Evolutionary conservation across 1,140 invertebrate species (phyloP).

Genomic region (Anadara kagoshimensis): DNA sequence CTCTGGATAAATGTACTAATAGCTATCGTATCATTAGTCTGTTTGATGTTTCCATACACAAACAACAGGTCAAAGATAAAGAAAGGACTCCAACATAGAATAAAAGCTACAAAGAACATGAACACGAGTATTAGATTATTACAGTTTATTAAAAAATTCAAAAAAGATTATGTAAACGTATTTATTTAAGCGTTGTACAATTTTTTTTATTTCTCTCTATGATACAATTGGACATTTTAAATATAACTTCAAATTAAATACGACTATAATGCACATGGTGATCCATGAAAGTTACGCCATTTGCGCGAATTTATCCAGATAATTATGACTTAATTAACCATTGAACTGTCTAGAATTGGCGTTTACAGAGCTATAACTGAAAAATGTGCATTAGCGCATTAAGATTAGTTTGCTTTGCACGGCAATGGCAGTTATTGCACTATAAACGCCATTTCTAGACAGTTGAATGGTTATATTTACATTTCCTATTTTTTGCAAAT

Average conservation of each 20-base stretch:
- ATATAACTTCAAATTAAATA: not conserved
- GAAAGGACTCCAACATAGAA: conserved; percentile 96
- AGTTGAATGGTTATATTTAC: too few species aligned
- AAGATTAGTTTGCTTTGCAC: too few species aligned
- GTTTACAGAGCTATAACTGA: too few species aligned
- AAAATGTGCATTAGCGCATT: too few species aligned
- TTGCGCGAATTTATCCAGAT: too few species aligned
- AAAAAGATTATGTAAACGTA: not conserved
- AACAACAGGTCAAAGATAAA: conserved; percentile 94
- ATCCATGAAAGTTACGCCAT: not conserved
- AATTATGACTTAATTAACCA: too few species aligned
- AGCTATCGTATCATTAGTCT: conserved; percentile 85
- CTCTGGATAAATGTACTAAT: conserved; percentile 95
- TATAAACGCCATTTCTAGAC: too few species aligned
- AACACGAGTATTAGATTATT: not conserved
- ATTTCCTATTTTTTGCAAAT: too few species aligned
- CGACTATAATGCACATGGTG: too few species aligned
- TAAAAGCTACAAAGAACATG: conserved; percentile 84
- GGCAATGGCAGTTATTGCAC: too few species aligned
- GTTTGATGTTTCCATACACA: conserved; percentile 89
- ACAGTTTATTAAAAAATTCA: not conserved
- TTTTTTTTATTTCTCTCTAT: not conserved
- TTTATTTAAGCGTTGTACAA: too few species aligned
- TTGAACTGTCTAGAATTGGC: too few species aligned
- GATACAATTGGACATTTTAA: not conserved